phyloP scores from a whole-genome alignment of 1,140 invertebrate genomes.

The Temnothorax longispinosus region DNA sequence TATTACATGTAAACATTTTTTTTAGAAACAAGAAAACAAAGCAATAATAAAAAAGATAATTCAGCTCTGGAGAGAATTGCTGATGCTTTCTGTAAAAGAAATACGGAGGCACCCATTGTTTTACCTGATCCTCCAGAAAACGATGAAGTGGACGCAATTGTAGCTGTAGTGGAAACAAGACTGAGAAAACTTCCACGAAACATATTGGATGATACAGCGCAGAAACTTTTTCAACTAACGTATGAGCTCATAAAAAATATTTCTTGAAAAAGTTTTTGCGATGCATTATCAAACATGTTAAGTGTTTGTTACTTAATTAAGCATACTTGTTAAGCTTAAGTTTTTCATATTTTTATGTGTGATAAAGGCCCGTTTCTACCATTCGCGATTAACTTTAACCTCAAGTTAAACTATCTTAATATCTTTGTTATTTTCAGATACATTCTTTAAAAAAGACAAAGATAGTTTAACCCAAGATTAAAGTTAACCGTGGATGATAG shows the following conservation, averaged over 20 bases:
- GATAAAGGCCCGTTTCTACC: too few relatives aligned
- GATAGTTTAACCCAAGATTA: too few relatives aligned
- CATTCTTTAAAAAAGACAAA: too few relatives aligned
- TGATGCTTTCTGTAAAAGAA: constrained; percentile 5
- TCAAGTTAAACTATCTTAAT: too few relatives aligned
- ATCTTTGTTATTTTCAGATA: too few relatives aligned
- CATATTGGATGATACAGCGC: constrained; percentile 2
- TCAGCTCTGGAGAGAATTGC: constrained; percentile 2
- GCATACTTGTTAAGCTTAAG: too few relatives aligned
- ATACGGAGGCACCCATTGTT: not conserved
- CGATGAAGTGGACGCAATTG: not conserved
- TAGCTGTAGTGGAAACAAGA: not conserved
- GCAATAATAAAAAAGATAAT: not conserved
- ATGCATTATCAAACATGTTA: too few relatives aligned
- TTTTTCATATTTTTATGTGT: too few relatives aligned
- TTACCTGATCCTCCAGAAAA: not conserved
- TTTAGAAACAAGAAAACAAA: not conserved
- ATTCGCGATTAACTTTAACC: too few relatives aligned
- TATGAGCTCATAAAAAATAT: not conserved
- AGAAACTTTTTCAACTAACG: not conserved
- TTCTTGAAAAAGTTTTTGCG: not conserved
- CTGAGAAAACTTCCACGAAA: constrained; percentile 6
- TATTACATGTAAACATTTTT: not conserved
- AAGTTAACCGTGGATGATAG: too few relatives aligned
- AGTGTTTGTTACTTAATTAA: too few relatives aligned